A percentile compares a stretch with the other conserved stretches of the same genome.
These are phyloP conservation scores for Tarsius wallacei DNA, from an alignment of 2,797 vertebrate genomes.

Conservation along the genomic window DNA sequence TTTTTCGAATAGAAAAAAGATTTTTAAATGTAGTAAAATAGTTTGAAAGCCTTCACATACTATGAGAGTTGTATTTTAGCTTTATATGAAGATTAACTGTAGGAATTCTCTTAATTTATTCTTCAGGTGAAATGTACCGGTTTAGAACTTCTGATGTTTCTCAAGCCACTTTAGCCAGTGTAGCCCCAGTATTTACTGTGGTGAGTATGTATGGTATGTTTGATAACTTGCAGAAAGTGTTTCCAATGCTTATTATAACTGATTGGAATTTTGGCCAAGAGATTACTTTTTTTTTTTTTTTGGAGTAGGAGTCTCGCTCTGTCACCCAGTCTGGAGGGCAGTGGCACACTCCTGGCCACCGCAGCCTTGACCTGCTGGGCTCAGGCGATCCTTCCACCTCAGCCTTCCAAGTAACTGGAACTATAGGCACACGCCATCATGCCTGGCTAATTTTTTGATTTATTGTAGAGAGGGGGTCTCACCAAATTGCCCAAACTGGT, in stretches of 20 bases:
- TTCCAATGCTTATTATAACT: neutral
- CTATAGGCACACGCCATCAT: no score
- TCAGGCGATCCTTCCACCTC: no score
- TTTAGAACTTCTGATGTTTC: constrained; percentile 91
- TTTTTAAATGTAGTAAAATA: neutral
- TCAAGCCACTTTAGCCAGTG: constrained; percentile 94
- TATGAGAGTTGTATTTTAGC: neutral
- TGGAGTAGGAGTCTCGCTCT: no score
- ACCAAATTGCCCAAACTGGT: no score
- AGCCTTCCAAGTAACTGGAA: no score
- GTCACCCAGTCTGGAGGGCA: no score
- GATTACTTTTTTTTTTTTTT: neutral
- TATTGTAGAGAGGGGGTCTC: no score
- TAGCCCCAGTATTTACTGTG: constrained; percentile 95
- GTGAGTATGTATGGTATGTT: constrained; percentile 90
- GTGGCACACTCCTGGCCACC: no score
- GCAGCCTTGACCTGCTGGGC: no score
- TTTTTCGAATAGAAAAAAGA: neutral
- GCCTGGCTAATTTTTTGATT: no score
- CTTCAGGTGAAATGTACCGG: constrained; percentile 89
- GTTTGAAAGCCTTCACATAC: neutral
- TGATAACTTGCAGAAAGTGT: neutral
- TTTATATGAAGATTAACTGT: neutral
- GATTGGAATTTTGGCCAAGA: neutral
- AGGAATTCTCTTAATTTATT: constrained; percentile 40